Evolutionary conservation across 2,113 vertebrate genomes (phyloP), one percentile per base, ranked within the genome.

Genomic region (Malaclemys terrapin): DNA sequence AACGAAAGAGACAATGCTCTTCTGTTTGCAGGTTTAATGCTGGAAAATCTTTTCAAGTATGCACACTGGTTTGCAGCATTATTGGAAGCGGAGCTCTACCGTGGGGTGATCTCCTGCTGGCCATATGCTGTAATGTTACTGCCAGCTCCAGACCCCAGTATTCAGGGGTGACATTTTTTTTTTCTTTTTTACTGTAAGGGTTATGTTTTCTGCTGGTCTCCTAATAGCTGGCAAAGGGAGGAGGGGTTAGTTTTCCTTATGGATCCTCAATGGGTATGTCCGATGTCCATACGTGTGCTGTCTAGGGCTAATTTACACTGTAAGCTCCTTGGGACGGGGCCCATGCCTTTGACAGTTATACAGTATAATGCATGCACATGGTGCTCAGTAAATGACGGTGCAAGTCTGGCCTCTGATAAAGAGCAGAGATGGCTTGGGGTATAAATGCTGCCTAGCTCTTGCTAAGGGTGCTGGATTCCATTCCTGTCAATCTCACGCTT

Each of bases 1-100:
- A 84, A 87, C 59, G 76, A 92, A 95, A 96, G 92, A 52, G 47
- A 29, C 25, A 7, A 29, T 14, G 38, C 29, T 47, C 12, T 14
- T 42, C 59, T 91, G 7, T 95, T 96, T 97, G 91, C 85, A 95
- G 95, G 84, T 95, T 85, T 96, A 92, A 69, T 92, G 65, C 65
- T 89, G 94, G 89, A 49, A 92, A 84, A 47, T 82, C 91, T 95
- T 95, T 72, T 93, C 57, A 72, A 72, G 9, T 19, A 20, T 22
- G 65, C 35, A 38, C 31, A 5, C 8, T 20, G 35, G n/a, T 96
- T 25, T 84, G 59, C 82, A 52, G 29, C 79, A 92, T 69, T 95
- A 80, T 14, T 53, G 81, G 93, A 92, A 96, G 93, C 75, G 57
- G 78, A 90, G 42, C 65, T 0, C 3, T 24, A 10, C 3, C 2